These are phyloP conservation scores for Basileuterus tristriatus DNA, from an alignment of 2,797 vertebrate species.

Conservation along the genomic window DNA sequence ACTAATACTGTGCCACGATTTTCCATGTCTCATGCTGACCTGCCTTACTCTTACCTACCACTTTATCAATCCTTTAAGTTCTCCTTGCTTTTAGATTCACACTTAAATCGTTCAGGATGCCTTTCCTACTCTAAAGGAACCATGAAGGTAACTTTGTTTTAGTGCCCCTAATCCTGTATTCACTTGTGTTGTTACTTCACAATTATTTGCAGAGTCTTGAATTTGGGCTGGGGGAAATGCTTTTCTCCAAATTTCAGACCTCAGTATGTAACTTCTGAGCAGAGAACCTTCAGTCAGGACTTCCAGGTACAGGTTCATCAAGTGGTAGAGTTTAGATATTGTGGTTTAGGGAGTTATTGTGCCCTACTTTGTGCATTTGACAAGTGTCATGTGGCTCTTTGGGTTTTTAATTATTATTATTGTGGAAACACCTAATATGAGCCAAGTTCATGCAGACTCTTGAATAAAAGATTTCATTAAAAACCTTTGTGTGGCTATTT, in stretches of 20 bases:
- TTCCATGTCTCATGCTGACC: background rate
- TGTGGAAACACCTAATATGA: slow-evolving; percentile 3
- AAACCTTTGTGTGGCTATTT: slow-evolving; percentile 46
- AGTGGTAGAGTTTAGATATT: background rate
- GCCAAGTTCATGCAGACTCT: background rate
- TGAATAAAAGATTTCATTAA: slow-evolving; percentile 62
- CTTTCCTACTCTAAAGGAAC: background rate
- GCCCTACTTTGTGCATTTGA: background rate
- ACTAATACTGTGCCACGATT: background rate
- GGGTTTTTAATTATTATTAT: slow-evolving; percentile 25
- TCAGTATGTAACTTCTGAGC: background rate
- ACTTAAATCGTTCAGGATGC: background rate
- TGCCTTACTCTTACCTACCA: background rate
- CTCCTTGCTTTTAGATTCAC: background rate
- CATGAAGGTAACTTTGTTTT: background rate
- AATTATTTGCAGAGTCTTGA: background rate
- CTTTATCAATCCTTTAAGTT: background rate
- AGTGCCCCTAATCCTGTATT: background rate
- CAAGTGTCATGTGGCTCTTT: background rate
- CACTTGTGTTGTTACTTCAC: background rate
- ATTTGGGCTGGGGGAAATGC: background rate
- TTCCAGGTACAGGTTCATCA: background rate
- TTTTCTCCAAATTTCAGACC: background rate
- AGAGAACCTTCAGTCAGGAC: background rate
- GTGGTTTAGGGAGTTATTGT: background rate